These are phyloP conservation scores for Polydrusus pterygomalis DNA, from an alignment of 2,888 invertebrate genomes.

Conservation along the genomic window DNA sequence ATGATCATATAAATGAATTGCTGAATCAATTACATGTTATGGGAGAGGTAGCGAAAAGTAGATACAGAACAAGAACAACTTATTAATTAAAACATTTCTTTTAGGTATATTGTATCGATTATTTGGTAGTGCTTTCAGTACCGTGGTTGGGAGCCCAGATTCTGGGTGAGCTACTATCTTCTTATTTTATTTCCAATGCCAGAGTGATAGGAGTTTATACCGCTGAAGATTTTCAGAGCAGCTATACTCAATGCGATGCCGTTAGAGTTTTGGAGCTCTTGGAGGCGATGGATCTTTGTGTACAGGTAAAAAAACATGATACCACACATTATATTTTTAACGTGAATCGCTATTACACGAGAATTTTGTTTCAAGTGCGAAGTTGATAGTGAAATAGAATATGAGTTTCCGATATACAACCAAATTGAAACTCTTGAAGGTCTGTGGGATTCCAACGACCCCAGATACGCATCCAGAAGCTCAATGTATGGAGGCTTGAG, in stretches of 20 bases:
- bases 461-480: constrained; percentile 71
- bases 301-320: constrained; percentile 74
- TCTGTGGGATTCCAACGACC: constrained; percentile 79
- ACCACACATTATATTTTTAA: too few relatives aligned
- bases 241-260: constrained; percentile 82
- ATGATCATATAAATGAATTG: constrained; percentile 78
- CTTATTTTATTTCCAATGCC: constrained; percentile 73
- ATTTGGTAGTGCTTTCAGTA: constrained; percentile 80
- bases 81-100: constrained; percentile 35
- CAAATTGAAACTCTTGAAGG: constrained; percentile 79
- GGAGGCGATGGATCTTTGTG: constrained; percentile 82
- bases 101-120: constrained; percentile 71
- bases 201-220: constrained; percentile 82
- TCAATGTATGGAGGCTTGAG: constrained; percentile 80
- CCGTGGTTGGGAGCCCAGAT: constrained; percentile 81
- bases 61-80: not conserved
- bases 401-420: constrained; percentile 84
- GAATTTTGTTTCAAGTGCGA: constrained; percentile 74
- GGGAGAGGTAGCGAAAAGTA: constrained; percentile 75
- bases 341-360: too few relatives aligned
- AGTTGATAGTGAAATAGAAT: constrained; percentile 82
- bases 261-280: constrained; percentile 80
- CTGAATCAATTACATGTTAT: constrained; percentile 78
- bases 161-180: constrained; percentile 79
- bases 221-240: constrained; percentile 82